These are phyloP conservation scores for Chrysochloris asiatica DNA, from an alignment of 2,113 vertebrate genomes.

Conservation along the genomic window DNA sequence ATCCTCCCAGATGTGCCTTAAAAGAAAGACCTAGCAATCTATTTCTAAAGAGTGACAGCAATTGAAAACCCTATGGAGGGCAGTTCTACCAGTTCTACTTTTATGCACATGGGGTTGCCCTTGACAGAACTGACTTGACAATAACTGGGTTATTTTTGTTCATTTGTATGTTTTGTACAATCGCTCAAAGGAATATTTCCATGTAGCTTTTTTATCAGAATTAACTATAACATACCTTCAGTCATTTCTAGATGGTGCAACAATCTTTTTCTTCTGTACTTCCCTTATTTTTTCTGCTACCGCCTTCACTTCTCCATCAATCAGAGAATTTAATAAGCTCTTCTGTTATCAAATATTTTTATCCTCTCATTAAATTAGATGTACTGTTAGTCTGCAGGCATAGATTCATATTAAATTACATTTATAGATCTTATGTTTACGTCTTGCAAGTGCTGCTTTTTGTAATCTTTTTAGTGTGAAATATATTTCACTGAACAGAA, in stretches of 20 bases:
- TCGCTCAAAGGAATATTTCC: background rate
- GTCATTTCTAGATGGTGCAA: background rate
- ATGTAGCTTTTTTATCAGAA: background rate
- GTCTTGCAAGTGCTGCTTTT: background rate
- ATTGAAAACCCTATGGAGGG: background rate
- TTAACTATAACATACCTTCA: background rate
- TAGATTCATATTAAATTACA: background rate
- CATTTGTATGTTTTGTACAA: background rate
- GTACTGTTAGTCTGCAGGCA: background rate
- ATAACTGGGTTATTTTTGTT: background rate
- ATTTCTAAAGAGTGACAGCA: background rate
- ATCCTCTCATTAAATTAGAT: conserved; percentile 39
- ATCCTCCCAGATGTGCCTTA: background rate
- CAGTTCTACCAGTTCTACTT: background rate
- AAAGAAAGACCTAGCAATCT: background rate
- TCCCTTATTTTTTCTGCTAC: background rate
- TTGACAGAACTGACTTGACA: background rate
- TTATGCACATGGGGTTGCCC: background rate
- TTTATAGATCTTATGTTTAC: background rate
- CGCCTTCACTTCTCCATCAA: background rate
- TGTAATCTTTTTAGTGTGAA: background rate
- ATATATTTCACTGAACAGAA: background rate
- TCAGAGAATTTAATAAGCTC: conserved; percentile 6
- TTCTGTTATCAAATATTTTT: background rate
- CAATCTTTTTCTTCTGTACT: background rate